Evolutionary conservation across 2,113 vertebrate species (phyloP).

Genomic region (Sus scrofa): DNA sequence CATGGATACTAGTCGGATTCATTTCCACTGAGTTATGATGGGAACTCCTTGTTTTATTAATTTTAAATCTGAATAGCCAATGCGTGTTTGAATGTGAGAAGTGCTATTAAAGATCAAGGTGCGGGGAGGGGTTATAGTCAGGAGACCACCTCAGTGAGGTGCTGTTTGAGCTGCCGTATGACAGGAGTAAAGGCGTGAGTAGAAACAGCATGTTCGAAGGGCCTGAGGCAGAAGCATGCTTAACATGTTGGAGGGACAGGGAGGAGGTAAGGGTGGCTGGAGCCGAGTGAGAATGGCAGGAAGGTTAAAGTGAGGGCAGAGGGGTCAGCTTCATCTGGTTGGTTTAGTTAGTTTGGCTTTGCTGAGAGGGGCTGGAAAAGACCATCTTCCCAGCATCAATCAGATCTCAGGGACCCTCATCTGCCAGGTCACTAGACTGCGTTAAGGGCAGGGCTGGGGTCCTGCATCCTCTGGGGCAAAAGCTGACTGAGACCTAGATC

Average conservation of each 20-base stretch:
- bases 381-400: not conserved
- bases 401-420: not conserved
- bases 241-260: not conserved
- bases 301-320: not conserved
- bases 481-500: not conserved
- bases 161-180: not conserved
- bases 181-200: not conserved
- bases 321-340: not conserved
- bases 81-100: not conserved
- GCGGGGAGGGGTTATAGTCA: not conserved
- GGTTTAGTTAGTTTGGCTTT: not conserved
- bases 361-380: not conserved
- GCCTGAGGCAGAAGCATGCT: not conserved
- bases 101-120: not conserved
- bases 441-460: accelerated
- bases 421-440: not conserved
- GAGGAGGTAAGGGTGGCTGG: not conserved
- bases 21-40: no score
- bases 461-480: not conserved
- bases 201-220: not conserved
- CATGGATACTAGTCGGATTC: no score
- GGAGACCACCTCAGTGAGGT: not conserved
- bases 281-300: not conserved
- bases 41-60: not conserved
- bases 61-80: slow-evolving; percentile 13